Conservation (phyloP, 2,113 vertebrate genomes). For the Mormyrus iriodes region DNA sequence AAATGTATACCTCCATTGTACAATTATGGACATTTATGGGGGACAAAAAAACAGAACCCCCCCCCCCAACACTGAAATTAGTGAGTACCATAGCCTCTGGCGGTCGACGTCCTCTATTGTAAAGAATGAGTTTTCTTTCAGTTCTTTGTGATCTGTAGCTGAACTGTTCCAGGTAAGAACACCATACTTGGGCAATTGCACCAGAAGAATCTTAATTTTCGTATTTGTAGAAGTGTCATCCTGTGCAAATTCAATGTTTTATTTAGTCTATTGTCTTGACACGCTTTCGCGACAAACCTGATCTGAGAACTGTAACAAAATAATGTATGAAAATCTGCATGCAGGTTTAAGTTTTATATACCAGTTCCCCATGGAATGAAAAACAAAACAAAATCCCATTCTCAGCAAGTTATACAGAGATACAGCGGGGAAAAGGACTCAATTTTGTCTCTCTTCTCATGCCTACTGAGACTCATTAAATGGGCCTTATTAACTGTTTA, state of each 20-base stretch:
- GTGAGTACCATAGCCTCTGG: slow-evolving; percentile 74
- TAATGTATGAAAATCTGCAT: not conserved
- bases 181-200: slow-evolving; percentile 81
- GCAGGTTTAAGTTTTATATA: not conserved
- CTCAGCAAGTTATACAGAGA: not conserved
- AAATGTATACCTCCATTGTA: not conserved
- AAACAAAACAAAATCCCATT: not conserved
- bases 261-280: not conserved
- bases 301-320: not conserved
- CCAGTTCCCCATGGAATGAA: not conserved
- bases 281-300: not conserved
- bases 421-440: not conserved
- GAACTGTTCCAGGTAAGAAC: slow-evolving; percentile 58
- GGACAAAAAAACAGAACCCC: not conserved
- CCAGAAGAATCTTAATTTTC: slow-evolving; percentile 77
- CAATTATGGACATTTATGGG: too few species aligned
- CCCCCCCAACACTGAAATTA: not conserved
- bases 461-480: not conserved
- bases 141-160: slow-evolving; percentile 55
- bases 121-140: slow-evolving; percentile 79
- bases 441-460: not conserved
- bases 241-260: slow-evolving; percentile 46
- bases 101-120: slow-evolving; percentile 85
- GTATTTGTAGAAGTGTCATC: slow-evolving; percentile 74
- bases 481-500: not conserved